Evolutionary conservation across 2,113 vertebrate species (phyloP).

Genomic region (Laticauda laticaudata): DNA sequence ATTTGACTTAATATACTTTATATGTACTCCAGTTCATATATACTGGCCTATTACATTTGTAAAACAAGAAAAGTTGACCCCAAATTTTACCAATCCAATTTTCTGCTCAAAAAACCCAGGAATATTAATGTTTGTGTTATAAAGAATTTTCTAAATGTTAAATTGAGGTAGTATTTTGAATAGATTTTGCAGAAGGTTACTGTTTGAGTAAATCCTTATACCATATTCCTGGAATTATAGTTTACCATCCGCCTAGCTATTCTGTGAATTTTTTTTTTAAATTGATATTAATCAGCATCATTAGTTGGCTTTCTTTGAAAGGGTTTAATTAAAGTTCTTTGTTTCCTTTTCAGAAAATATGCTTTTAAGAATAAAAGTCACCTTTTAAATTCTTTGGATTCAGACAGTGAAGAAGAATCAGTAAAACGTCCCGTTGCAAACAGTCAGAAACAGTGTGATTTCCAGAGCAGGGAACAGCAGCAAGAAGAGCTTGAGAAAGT

Average conservation of each 20-base stretch:
- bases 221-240: neutral
- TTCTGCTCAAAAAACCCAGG: neutral
- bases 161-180: neutral
- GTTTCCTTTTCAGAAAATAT: conserved; percentile 74
- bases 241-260: rapidly evolving
- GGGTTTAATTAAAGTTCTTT: neutral
- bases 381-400: conserved; percentile 75
- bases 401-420: conserved; percentile 90
- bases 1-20: neutral
- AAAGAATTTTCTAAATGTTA: neutral
- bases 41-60: neutral
- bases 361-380: conserved; percentile 78
- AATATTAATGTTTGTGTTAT: neutral
- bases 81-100: neutral
- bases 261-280: no score
- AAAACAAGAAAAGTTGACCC: neutral
- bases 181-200: neutral
- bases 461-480: conserved; percentile 63
- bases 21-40: neutral
- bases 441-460: conserved; percentile 78
- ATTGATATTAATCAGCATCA: neutral
- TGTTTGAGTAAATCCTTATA: neutral
- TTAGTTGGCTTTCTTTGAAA: neutral
- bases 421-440: conserved; percentile 76
- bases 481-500: conserved; percentile 77